phyloP scores from a whole-genome alignment of 2,797 vertebrate species.

The Trematomus bernacchii region DNA sequence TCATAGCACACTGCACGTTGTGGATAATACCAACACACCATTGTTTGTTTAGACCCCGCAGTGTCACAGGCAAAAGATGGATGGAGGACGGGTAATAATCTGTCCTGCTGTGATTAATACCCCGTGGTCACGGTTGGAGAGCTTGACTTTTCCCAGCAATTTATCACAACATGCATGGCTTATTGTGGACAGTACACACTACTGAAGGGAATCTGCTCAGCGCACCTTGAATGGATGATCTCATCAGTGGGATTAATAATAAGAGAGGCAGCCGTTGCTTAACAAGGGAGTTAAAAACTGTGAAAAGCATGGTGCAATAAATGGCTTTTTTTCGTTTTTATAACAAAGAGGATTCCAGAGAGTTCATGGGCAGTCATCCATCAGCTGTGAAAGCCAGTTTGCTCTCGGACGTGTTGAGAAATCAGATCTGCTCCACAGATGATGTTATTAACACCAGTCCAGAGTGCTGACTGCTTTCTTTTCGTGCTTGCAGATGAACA shows the following conservation, averaged over 20 bases:
- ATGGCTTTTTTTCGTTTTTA: conserved; percentile 4
- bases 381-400: conserved; percentile 28
- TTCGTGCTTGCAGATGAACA: conserved; percentile 55
- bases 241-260: conserved; percentile 36
- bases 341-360: neutral
- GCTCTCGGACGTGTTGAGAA: conserved; percentile 29
- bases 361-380: conserved; percentile 23
- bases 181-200: conserved; percentile 21
- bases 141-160: conserved; percentile 65
- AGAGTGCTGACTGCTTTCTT: conserved; percentile 42
- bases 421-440: conserved; percentile 42
- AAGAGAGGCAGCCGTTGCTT: conserved; percentile 16
- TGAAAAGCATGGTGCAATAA: neutral
- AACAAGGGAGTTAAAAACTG: neutral
- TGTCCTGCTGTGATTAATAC: conserved; percentile 79
- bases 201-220: conserved; percentile 21
- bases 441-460: conserved; percentile 40
- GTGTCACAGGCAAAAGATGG: conserved; percentile 69
- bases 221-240: conserved; percentile 34
- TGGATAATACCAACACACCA: conserved; percentile 36
- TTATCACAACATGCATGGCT: conserved; percentile 58
- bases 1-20: conserved; percentile 24
- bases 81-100: conserved; percentile 78
- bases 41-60: conserved; percentile 71
- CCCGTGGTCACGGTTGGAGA: conserved; percentile 53